These are phyloP conservation scores for Tinea semifulvella DNA, from an alignment of 2,888 invertebrate genomes.

Conservation along the genomic window DNA sequence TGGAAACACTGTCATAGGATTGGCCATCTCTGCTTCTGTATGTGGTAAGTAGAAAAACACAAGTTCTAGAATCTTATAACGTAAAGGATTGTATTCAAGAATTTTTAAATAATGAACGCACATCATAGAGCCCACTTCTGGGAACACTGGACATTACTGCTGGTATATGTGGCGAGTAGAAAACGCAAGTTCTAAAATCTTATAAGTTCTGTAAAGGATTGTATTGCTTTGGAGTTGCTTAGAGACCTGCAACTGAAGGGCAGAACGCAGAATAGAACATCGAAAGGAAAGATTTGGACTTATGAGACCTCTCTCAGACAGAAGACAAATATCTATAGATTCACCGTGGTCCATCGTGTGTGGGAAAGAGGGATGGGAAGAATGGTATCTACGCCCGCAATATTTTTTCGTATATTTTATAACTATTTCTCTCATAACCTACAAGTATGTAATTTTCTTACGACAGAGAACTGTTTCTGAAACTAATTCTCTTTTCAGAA, in stretches of 20 bases:
- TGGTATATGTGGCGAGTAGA: slow-evolving; percentile 70
- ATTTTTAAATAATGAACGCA: slow-evolving; percentile 96
- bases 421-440: too few species aligned
- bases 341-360: too few species aligned
- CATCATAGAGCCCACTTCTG: slow-evolving; percentile 93
- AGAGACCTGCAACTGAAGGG: slow-evolving; percentile 91
- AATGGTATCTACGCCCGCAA: too few species aligned
- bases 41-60: slow-evolving; percentile 81
- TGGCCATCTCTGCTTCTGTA: slow-evolving; percentile 94
- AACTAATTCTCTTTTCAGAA: too few species aligned
- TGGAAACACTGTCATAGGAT: slow-evolving; percentile 88
- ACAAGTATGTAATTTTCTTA: too few species aligned
- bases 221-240: slow-evolving; percentile 94
- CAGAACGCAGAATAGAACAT: too few species aligned
- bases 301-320: too few species aligned
- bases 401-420: too few species aligned
- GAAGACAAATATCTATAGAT: too few species aligned
- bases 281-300: too few species aligned
- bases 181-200: slow-evolving; percentile 99
- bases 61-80: slow-evolving; percentile 98
- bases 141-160: slow-evolving; percentile 86
- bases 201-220: slow-evolving; percentile 95
- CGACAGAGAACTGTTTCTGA: too few species aligned
- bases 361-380: too few species aligned
- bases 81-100: slow-evolving; percentile 39